Conservation (phyloP, 2,888 invertebrate species). For the Cybosia mesomella region DNA sequence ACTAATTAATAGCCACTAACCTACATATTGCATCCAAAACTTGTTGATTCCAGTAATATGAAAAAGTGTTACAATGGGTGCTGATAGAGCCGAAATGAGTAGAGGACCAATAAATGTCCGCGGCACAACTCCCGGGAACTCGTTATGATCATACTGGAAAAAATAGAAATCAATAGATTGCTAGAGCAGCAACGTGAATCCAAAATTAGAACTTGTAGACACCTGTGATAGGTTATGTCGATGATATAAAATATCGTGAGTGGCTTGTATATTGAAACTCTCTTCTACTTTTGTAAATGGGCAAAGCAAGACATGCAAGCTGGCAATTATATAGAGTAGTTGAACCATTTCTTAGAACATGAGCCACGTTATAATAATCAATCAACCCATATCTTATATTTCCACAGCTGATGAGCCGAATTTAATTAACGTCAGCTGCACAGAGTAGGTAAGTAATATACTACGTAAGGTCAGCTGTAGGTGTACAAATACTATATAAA, state of each 20-base stretch:
- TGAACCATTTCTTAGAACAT: conserved; percentile 88
- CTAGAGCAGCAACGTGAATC: conserved; percentile 62
- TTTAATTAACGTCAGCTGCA: too few species aligned
- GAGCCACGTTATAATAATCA: conserved; percentile 51
- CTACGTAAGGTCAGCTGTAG: too few species aligned
- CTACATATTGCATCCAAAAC: conserved; percentile 95
- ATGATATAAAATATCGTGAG: conserved; percentile 98
- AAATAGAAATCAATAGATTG: conserved; percentile 48
- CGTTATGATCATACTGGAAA: conserved; percentile 98
- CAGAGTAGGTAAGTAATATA: too few species aligned
- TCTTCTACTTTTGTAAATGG: conserved; percentile 99
- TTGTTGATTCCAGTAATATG: conserved; percentile 91
- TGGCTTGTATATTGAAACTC: conserved; percentile 99
- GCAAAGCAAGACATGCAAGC: conserved; percentile 93
- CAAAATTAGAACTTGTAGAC: conserved; percentile 82
- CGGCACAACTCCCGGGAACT: conserved; percentile 99
- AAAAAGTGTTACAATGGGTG: conserved; percentile 91
- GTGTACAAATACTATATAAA: too few species aligned
- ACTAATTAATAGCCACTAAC: conserved; percentile 82
- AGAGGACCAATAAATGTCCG: conserved; percentile 98
- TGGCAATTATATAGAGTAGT: conserved; percentile 91
- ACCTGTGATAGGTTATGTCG: conserved; percentile 94
- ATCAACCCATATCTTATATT: conserved; percentile 65
- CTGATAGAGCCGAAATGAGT: conserved; percentile 91
- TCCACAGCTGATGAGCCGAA: conserved; percentile 28